Conservation (phyloP, 2,113 vertebrate genomes). For the Phocoena phocoena region DNA sequence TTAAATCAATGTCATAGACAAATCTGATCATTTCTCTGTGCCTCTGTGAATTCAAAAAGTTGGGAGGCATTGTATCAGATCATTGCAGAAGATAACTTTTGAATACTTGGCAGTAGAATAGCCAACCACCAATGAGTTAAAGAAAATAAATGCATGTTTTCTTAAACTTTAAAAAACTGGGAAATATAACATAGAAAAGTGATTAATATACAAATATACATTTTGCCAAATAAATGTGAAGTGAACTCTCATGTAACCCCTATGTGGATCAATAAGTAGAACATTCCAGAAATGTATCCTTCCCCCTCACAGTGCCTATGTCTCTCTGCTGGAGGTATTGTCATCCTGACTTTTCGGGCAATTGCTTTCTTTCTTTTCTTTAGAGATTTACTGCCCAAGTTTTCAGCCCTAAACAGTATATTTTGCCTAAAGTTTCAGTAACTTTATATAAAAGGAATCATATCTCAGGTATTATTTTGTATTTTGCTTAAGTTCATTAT, state of each 20-base stretch:
- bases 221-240: background rate
- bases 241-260: background rate
- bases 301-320: accelerated
- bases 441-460: background rate
- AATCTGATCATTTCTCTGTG: background rate
- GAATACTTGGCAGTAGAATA: background rate
- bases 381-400: background rate
- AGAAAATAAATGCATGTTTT: background rate
- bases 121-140: background rate
- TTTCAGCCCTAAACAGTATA: background rate
- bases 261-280: background rate
- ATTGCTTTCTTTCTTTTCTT: background rate
- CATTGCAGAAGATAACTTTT: background rate
- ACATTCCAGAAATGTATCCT: background rate
- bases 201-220: background rate
- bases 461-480: background rate
- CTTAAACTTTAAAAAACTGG: background rate
- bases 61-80: background rate
- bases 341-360: background rate
- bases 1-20: background rate
- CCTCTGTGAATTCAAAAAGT: background rate
- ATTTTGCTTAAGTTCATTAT: conserved; percentile 5
- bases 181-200: background rate
- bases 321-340: background rate
- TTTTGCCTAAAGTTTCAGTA: background rate